These are phyloP conservation scores for Tragelaphus buxtoni DNA, from an alignment of 2,113 vertebrate genomes.

Conservation along the genomic window DNA sequence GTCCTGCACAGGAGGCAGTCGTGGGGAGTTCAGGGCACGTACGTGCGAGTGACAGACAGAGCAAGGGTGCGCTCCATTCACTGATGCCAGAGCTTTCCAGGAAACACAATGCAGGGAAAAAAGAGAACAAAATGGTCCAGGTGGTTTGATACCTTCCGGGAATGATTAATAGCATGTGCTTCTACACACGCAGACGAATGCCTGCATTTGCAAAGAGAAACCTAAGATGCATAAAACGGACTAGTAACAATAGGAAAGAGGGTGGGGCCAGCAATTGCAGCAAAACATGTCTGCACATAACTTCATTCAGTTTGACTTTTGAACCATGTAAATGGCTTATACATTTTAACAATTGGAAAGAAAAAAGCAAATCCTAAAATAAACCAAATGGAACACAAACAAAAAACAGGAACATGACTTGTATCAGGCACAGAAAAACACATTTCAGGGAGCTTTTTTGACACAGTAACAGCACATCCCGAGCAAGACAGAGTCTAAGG, in stretches of 20 bases:
- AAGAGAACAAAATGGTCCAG: background rate
- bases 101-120: background rate
- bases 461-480: background rate
- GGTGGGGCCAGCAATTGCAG: background rate
- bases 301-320: background rate
- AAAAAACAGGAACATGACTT: background rate
- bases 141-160: background rate
- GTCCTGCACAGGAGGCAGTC: background rate
- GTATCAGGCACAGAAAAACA: background rate
- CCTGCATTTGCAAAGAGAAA: background rate
- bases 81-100: fast-evolving
- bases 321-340: background rate
- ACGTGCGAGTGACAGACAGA: background rate
- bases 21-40: background rate
- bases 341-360: background rate
- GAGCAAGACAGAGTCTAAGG: background rate
- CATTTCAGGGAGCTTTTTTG: background rate
- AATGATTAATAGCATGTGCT: background rate
- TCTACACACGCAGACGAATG: background rate
- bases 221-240: background rate
- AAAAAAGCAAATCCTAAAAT: background rate
- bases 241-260: background rate
- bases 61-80: background rate
- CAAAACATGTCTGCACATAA: background rate
- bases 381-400: background rate